A percentile compares a stretch with the other conserved stretches of the same genome.
Evolutionary conservation across 2,888 invertebrate genomes (phyloP).

Genomic region (Mythimna albipuncta): DNA sequence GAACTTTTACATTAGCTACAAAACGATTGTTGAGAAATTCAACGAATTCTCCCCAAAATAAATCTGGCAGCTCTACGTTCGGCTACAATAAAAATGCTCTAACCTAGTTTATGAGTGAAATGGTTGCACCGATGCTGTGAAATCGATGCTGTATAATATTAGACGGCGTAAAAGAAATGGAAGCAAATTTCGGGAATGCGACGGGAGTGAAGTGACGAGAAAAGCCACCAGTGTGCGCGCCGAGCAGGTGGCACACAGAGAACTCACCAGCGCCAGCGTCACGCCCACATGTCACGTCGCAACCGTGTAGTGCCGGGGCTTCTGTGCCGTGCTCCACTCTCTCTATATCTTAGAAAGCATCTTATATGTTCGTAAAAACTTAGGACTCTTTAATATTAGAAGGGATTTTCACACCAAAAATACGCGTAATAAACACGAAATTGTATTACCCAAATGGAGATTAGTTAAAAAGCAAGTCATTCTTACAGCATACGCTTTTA

Average conservation of each 20-base stretch:
- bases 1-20: slow-evolving; percentile 12
- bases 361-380: no score
- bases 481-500: no score
- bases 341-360: no score
- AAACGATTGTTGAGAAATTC: slow-evolving; percentile 31
- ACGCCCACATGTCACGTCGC: neutral
- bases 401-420: no score
- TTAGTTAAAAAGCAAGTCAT: no score
- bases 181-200: slow-evolving; percentile 21
- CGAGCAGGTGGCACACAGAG: no score
- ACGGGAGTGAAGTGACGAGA: neutral
- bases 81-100: slow-evolving; percentile 41
- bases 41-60: slow-evolving; percentile 33
- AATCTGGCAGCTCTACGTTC: slow-evolving; percentile 30
- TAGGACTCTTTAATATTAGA: no score
- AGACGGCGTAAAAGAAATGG: slow-evolving; percentile 29
- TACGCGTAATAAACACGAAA: no score
- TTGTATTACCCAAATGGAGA: no score
- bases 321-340: neutral
- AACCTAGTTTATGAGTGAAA: slow-evolving; percentile 47
- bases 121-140: slow-evolving; percentile 26
- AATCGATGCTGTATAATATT: slow-evolving; percentile 41
- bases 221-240: neutral
- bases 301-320: neutral
- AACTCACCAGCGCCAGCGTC: neutral